These are phyloP conservation scores for Melitaea athalia DNA, from an alignment of 2,888 invertebrate species.

Conservation along the genomic window DNA sequence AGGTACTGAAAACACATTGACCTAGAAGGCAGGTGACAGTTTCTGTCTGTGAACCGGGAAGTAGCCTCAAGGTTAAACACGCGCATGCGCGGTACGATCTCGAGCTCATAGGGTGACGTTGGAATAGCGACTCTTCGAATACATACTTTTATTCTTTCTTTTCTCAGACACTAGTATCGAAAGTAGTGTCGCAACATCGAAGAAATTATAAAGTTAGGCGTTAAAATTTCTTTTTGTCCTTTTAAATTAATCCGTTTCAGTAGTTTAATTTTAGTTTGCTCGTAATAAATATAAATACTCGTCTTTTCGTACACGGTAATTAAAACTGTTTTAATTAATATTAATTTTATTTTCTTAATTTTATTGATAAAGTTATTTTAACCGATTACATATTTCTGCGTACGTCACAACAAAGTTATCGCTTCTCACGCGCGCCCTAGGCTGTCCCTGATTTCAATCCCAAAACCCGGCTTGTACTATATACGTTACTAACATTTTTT, in stretches of 20 bases:
- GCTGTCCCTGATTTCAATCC: slow-evolving; percentile 53
- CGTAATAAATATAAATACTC: too few species aligned
- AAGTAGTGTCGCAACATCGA: background rate
- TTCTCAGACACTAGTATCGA: background rate
- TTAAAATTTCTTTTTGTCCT: too few species aligned
- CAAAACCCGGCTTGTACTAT: slow-evolving; percentile 47
- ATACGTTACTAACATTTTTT: slow-evolving; percentile 39
- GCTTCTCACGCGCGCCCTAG: slow-evolving; percentile 33
- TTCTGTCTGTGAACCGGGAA: slow-evolving; percentile 78
- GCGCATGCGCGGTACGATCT: slow-evolving; percentile 59
- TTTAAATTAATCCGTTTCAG: too few species aligned
- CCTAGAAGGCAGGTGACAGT: slow-evolving; percentile 67
- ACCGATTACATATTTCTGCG: background rate
- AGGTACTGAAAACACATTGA: slow-evolving; percentile 57
- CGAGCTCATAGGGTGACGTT: slow-evolving; percentile 52
- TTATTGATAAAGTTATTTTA: background rate
- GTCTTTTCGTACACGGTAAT: too few species aligned
- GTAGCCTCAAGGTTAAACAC: slow-evolving; percentile 65
- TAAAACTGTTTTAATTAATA: too few species aligned
- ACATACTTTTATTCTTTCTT: background rate
- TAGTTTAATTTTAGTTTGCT: too few species aligned
- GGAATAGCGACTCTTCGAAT: slow-evolving; percentile 35
- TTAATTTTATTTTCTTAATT: background rate
- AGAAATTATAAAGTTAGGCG: background rate
- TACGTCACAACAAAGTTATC: slow-evolving; percentile 41